Conservation (phyloP, 2,113 vertebrate species). For the Amblyornis subalaris region DNA sequence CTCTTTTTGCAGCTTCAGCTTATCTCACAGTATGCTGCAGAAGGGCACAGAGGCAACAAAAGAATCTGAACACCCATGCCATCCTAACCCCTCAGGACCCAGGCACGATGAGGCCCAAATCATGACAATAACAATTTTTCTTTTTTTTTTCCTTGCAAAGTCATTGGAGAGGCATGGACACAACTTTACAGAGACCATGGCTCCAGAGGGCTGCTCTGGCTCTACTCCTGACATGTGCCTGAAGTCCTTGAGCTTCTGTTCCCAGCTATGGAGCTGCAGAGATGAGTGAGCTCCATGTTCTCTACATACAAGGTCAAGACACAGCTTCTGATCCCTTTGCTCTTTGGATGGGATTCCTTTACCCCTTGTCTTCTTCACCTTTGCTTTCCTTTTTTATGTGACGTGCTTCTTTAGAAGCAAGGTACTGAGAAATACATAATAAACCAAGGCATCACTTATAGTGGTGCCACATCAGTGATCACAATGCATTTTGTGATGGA, state of each 20-base stretch:
- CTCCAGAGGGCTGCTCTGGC: neutral
- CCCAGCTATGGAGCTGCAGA: neutral
- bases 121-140: neutral
- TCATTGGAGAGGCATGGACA: neutral
- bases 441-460: neutral
- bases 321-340: neutral
- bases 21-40: neutral
- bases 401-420: neutral
- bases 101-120: neutral
- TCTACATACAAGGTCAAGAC: neutral
- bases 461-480: neutral
- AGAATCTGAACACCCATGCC: neutral
- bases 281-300: neutral
- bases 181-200: neutral
- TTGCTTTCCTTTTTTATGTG: neutral
- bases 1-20: neutral
- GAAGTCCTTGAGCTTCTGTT: neutral
- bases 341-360: neutral
- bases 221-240: neutral
- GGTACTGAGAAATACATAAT: neutral
- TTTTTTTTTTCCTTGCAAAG: neutral
- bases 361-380: neutral
- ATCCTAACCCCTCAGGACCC: neutral
- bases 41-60: neutral
- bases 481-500: neutral